These are phyloP conservation scores for Macrocentrus cingulum DNA, from an alignment of 1,140 invertebrate species.

Conservation along the genomic window DNA sequence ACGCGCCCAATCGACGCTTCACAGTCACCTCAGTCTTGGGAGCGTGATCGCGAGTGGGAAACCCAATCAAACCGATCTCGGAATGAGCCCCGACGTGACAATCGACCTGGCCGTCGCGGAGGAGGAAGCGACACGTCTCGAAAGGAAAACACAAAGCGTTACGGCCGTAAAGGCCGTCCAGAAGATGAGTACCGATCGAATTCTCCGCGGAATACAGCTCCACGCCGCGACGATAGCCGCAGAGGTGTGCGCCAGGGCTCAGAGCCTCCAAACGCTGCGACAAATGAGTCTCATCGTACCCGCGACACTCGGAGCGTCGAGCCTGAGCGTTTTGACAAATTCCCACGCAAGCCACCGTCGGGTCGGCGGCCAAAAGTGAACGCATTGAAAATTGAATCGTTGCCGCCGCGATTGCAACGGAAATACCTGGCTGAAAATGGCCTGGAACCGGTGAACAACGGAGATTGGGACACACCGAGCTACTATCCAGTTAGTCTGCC, in stretches of 20 bases:
- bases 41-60: conserved; percentile 49
- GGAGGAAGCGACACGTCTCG: conserved; percentile 39
- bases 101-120: conserved; percentile 34
- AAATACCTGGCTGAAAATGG: conserved; percentile 61
- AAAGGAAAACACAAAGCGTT: conserved; percentile 41
- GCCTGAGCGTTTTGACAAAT: conserved; percentile 55
- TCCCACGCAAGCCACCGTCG: conserved; percentile 61
- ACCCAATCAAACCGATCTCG: conserved; percentile 46
- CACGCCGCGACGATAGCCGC: neutral
- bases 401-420: conserved; percentile 60
- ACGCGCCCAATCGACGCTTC: conserved; percentile 42
- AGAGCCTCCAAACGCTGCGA: conserved; percentile 55
- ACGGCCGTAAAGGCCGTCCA: conserved; percentile 46
- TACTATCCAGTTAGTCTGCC: conserved; percentile 33
- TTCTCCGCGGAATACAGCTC: conserved; percentile 47
- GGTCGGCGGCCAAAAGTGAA: conserved; percentile 52
- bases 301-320: conserved; percentile 63
- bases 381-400: conserved; percentile 50
- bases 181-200: conserved; percentile 53
- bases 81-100: conserved; percentile 35
- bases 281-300: conserved; percentile 50
- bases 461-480: conserved; percentile 24
- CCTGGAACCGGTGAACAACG: conserved; percentile 42
- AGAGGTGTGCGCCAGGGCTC: conserved; percentile 56
- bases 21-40: conserved; percentile 35